Evolutionary conservation across 1,140 invertebrate genomes (phyloP), one percentile per base, ranked within the genome.

Genomic region (Monomorium pharaonis): DNA sequence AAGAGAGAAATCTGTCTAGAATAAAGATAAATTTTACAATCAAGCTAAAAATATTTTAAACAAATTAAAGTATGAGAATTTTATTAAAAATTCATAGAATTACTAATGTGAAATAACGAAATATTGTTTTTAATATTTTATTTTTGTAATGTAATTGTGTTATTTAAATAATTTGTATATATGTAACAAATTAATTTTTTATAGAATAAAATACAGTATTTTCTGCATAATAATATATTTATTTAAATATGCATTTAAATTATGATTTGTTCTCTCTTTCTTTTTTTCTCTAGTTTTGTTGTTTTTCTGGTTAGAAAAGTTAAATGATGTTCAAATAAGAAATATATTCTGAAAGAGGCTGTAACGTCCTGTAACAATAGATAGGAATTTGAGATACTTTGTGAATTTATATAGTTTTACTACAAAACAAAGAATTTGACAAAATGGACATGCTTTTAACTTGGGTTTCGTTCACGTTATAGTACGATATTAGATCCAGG

Each of bases 381-480:
- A 21, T 72, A 21, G n/a, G 5, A 33, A 27, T 7, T 72, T n/a
- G 37, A 56, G 54, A 80, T 54, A 42, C 16, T 69, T 44, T 12
- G 30, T 58, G 37, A 44, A 72, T 16, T 44, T 2, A 30, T 24
- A 24, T 30, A 72, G 49, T 70, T 56, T 10, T 12, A 18, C 7
- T 86, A 85, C 60, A 65, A n/a, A 85, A 87, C 56, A 27, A n/a
- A 47, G 49, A 5, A 70, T 62, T 67, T 9, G 30, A 67, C 27
- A 27, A n/a, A 75, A 86, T 27, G 77, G 65, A 86, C 81, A 75
- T 72, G 90, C 91, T 91, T 92, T 92, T 91, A 92, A 91, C 86
- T 60, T 21, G 42, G 83, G 81, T 84, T 91, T 88, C 78, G 74
- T 89, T 91, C 80, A 63, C 30, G 81, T 37, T 56, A 56, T 58